Percentiles rank a stretch among this genome's conserved stretches.
Evolutionary conservation across 92 coral and sea anemone species (phyloP).

Genomic region (Scolanthus callimorphus): DNA sequence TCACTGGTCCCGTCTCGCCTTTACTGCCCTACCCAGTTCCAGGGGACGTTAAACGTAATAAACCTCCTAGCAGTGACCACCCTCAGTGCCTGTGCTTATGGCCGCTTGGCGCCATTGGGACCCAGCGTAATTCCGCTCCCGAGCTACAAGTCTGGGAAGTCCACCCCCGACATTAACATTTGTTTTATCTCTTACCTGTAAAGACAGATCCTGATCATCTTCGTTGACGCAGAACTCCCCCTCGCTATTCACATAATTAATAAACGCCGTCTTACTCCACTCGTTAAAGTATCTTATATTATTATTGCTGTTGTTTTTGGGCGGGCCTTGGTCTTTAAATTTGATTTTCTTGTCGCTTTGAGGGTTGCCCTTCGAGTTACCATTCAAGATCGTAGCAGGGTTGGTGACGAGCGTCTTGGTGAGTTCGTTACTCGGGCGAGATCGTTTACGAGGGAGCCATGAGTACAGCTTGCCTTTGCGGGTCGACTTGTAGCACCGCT

Average conservation of each 20-base stretch:
- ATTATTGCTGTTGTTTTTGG: constrained; percentile 6
- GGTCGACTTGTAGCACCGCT: constrained; percentile 38
- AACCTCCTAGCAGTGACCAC: not conserved
- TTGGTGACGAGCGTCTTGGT: constrained; percentile 37
- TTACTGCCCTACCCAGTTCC: no score
- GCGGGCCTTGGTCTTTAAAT: constrained; percentile 26
- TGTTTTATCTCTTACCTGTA: constrained; percentile 45
- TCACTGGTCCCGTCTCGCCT: no score
- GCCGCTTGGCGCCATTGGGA: no score
- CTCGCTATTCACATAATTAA: constrained; percentile 69
- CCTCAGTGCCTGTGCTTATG: no score
- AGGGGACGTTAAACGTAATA: no score
- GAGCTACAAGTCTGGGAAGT: no score
- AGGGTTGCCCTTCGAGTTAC: constrained; percentile 14
- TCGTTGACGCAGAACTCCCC: constrained; percentile 32
- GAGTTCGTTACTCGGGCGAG: constrained; percentile 6
- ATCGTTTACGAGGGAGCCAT: constrained; percentile 34
- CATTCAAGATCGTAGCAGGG: constrained; percentile 62
- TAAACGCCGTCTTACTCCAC: constrained; percentile 70
- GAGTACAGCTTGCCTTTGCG: constrained; percentile 54
- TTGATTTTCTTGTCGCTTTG: constrained; percentile 41
- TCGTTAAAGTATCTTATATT: constrained; percentile 68
- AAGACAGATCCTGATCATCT: constrained; percentile 42
- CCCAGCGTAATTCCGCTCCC: no score
- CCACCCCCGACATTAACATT: no score